Evolutionary conservation across 2,797 vertebrate genomes (phyloP).

Genomic region (Neolamprologus multifasciatus): DNA sequence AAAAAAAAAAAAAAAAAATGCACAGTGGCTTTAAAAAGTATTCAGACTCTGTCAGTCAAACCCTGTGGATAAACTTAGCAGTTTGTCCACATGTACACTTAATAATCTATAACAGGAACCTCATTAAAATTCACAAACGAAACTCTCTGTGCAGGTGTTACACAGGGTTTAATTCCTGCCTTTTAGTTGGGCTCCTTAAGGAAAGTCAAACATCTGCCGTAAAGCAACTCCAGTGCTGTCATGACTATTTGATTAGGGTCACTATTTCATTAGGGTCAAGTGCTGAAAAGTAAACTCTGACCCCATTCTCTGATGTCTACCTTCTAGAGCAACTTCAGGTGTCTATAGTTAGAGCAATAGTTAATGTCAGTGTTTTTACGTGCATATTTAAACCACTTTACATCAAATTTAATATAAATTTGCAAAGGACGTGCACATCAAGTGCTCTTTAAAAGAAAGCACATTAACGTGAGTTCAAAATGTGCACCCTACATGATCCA

Average conservation of each 20-base stretch:
- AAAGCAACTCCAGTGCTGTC: neutral
- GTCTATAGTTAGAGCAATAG: neutral
- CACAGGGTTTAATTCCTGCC: rapidly evolving
- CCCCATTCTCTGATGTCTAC: neutral
- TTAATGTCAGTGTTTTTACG: neutral
- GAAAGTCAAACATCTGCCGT: neutral
- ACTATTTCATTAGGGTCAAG: too few relatives aligned
- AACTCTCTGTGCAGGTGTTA: neutral
- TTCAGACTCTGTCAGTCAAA: neutral
- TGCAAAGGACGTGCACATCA: neutral
- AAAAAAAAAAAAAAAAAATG: neutral
- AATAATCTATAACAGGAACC: neutral
- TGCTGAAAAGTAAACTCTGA: neutral
- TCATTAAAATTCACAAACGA: neutral
- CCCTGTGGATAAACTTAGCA: neutral
- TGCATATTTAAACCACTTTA: neutral
- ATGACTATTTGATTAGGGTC: neutral
- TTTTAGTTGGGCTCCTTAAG: neutral
- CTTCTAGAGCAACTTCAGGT: neutral
- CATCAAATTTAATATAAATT: neutral
- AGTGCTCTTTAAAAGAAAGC: neutral
- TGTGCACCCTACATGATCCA: neutral
- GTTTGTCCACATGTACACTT: neutral
- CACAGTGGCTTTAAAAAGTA: neutral
- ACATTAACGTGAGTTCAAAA: neutral